Evolutionary conservation across 2,888 invertebrate genomes (phyloP).

Genomic region (Orthosia incerta): DNA sequence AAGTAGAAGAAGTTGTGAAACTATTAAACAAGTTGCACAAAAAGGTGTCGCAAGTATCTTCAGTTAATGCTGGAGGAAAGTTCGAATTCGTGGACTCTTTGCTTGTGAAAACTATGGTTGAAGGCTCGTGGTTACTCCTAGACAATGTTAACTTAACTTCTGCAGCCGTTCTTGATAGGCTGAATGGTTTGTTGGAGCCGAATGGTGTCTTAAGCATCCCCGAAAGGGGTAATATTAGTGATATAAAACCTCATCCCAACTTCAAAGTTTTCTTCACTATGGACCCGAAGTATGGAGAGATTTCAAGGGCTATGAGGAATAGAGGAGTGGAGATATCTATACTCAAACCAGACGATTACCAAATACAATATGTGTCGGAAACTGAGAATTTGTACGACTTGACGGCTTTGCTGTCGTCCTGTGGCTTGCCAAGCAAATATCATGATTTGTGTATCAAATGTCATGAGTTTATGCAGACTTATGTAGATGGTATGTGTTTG

Average conservation of each 20-base stretch:
- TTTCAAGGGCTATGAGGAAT: conserved; percentile 99
- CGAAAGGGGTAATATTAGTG: conserved; percentile 96
- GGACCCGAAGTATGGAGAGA: conserved; percentile 98
- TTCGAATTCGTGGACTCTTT: conserved; percentile 98
- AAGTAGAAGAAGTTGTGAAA: conserved; percentile 74
- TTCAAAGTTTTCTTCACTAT: conserved; percentile 98
- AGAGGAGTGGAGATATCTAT: conserved; percentile 97
- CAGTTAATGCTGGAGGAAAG: conserved; percentile 95
- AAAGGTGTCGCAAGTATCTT: conserved; percentile 89
- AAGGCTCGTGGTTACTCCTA: conserved; percentile 96
- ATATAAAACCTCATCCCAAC: conserved; percentile 96
- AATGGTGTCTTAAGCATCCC: conserved; percentile 97
- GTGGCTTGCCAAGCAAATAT: conserved; percentile 82
- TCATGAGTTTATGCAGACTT: conserved; percentile 85
- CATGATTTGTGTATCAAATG: conserved; percentile 81
- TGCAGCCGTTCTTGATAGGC: conserved; percentile 98
- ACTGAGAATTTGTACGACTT: conserved; percentile 84
- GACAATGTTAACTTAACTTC: conserved; percentile 99
- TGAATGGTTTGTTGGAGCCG: conserved; percentile 98
- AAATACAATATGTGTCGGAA: conserved; percentile 76
- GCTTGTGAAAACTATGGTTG: conserved; percentile 95
- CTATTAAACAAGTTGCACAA: conserved; percentile 81
- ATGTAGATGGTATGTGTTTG: conserved; percentile 83
- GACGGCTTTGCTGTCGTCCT: conserved; percentile 82
- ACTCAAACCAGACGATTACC: conserved; percentile 79